Evolutionary conservation across 2,888 invertebrate genomes (phyloP).

Genomic region (Dicranocentrus wangi): DNA sequence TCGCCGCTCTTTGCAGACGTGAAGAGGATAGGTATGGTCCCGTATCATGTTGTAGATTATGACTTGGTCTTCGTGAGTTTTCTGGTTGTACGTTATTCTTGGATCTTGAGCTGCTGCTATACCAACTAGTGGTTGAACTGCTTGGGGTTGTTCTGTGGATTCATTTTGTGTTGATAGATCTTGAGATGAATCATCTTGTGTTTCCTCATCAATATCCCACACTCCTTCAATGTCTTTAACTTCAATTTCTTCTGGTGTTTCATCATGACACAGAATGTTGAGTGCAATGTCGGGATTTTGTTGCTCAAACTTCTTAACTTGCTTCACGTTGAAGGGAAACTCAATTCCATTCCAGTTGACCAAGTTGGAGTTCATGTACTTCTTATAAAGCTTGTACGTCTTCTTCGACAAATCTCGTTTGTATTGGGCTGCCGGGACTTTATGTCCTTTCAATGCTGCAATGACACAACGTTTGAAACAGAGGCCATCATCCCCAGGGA

Average conservation of each 20-base stretch:
- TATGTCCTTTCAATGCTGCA: background rate
- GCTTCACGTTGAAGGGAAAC: background rate
- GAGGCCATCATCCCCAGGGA: slow-evolving; percentile 4
- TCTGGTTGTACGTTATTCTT: too few species aligned
- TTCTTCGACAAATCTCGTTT: background rate
- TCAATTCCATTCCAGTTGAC: background rate
- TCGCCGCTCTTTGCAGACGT: background rate
- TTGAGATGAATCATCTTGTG: background rate
- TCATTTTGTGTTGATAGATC: background rate
- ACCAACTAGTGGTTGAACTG: too few species aligned
- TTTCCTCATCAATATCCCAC: background rate
- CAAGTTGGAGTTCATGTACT: background rate
- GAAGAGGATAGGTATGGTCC: background rate
- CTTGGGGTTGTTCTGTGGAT: background rate
- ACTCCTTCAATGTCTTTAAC: background rate
- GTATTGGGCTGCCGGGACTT: background rate
- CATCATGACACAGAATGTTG: too few species aligned
- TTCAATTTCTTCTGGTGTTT: background rate
- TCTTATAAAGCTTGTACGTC: background rate
- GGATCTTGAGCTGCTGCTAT: too few species aligned
- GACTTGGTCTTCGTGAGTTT: background rate
- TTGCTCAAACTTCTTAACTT: background rate
- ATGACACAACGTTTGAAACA: slow-evolving; percentile 10
- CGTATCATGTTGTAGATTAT: background rate
- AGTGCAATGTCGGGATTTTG: slow-evolving; percentile 2